Base-by-base conservation (phyloP, 30 jellyfish, hydroid and myxozoan species). In the Mastigias papua region DNA sequence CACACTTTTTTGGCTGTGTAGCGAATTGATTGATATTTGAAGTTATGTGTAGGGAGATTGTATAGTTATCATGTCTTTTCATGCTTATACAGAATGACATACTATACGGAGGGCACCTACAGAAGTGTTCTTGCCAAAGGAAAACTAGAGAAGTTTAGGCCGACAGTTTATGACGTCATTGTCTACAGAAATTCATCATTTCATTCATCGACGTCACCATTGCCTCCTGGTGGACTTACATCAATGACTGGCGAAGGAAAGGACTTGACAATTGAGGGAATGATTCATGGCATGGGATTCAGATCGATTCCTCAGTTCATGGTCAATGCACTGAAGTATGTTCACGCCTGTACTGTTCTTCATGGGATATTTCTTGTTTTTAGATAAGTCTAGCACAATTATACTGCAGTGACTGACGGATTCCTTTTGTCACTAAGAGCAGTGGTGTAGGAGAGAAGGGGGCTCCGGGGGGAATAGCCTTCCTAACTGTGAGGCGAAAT, bases 81-180 rank as follows among this genome's bases (percentile, higher is more conserved):
- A 1, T 7, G 9, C 16, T 17, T 16, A 20, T 21, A 3, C 33
- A 95, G 99, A 86, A 60, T 95, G 72, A 95, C 99, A 1, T 95
- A 89, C 66, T 95, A 95, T 82, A 83, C 97, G 0, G 99, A 95
- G 70, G 98, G 99, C 19, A 74, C 94, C 34, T 86, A 86, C 88
- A 91, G 87, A 34, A 90, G 99, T 29, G 79, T 37, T 67, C 71
- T 95, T 33, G 99, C 99, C 57, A 95, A 95, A 73, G 99, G 99
- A 16, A 81, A 95, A 27, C 82, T 65, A 62, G 85, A 67, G 72
- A 76, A 84, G 63, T 95, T 95, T 78, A 69, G 62, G 69, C 98
- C 97, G 20, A 67, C 82, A 13, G 70, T 87, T 13, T 95, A 89
- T 71, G 91, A 81, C 26, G 90, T 82, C 33, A 80, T 49, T 13